Evolutionary conservation across 2,888 invertebrate genomes (phyloP), one percentile per base, ranked within the genome.

Genomic region (Xestobium rufovillosum): DNA sequence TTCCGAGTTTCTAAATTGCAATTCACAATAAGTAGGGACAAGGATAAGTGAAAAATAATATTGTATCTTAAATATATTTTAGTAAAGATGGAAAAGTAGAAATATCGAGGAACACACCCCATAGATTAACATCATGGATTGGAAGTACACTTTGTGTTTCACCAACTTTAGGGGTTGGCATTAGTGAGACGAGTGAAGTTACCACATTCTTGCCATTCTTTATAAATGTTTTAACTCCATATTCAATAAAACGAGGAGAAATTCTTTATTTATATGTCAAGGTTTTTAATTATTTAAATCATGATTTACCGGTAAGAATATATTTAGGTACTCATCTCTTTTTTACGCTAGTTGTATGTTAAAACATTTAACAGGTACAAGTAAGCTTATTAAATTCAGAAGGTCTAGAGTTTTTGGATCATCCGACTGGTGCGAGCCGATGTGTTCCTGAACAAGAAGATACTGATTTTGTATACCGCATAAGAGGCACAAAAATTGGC

Each of bases 201-300:
- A 59, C 69, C 1, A 71, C 71, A 13, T 83, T 83, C 60, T 80
- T 83, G 38, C 80, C 82, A 3, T 82, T 85, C 62, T 86, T 85
- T 63, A 69, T 83, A 14, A 80, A 84, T 47, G 75, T 82, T 17
- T 73, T 76, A 38, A 63, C 76, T 11, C 83, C 85, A 0, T 75
- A 75, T 41, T 74, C 76, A 0, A 69, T 83, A 0, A 75, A 79
- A 38, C 69, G 79, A 2, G 78, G 77, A 0, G 85, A 85, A 63
- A 61, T 69, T 10, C 62, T 80, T 14, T 71, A 77, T 31, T 61
- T 85, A 31, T 71, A 76, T 42, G 78, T 82, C 11, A 72, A 80
- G 1, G 68, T 84, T 27, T 83, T 79, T 65, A 86, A 84, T 63
- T 84, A 84, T 55, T 65, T 82, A 49, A 73, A 76, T 35, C 73